Evolutionary conservation across 2,113 vertebrate species (phyloP).

Genomic region (Cheilinus undulatus): DNA sequence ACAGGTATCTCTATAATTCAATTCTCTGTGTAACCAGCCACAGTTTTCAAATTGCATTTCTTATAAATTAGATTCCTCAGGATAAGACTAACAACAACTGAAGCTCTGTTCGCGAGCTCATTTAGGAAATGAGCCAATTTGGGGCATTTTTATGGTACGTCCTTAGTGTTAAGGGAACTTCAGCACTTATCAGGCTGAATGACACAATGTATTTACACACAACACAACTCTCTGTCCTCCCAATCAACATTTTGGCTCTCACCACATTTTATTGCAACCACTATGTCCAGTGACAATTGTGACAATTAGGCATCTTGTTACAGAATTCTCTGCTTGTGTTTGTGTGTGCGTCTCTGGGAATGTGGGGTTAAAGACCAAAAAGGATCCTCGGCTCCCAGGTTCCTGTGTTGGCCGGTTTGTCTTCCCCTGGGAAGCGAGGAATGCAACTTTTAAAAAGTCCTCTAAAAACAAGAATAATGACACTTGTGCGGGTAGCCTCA

Average conservation of each 20-base stretch:
- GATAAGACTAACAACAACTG: constrained; percentile 40
- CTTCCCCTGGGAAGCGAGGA: constrained; percentile 67
- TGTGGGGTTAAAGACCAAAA: constrained; percentile 43
- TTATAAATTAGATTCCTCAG: constrained; percentile 27
- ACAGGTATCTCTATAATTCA: constrained; percentile 22
- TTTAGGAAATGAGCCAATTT: constrained; percentile 67
- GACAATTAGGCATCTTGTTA: constrained; percentile 32
- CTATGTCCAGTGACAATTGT: constrained; percentile 5
- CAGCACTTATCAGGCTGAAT: constrained; percentile 48
- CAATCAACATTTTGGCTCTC: constrained; percentile 28
- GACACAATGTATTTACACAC: constrained; percentile 50
- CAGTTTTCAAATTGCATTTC: constrained; percentile 63
- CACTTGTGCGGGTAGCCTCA: constrained; percentile 49
- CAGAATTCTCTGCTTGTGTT: constrained; percentile 33
- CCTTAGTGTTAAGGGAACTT: constrained; percentile 41
- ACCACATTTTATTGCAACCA: constrained; percentile 1
- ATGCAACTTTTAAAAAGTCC: constrained; percentile 72
- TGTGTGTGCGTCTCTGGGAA: constrained; percentile 36
- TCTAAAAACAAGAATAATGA: constrained; percentile 67
- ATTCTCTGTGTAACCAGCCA: constrained; percentile 22
- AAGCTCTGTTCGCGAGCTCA: constrained; percentile 44
- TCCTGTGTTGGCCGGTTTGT: constrained; percentile 54
- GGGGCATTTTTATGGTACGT: constrained; percentile 46
- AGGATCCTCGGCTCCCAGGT: constrained; percentile 55
- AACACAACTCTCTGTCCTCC: constrained; percentile 38